Conservation (phyloP, 2,113 vertebrate species). For the Abramis brama region DNA sequence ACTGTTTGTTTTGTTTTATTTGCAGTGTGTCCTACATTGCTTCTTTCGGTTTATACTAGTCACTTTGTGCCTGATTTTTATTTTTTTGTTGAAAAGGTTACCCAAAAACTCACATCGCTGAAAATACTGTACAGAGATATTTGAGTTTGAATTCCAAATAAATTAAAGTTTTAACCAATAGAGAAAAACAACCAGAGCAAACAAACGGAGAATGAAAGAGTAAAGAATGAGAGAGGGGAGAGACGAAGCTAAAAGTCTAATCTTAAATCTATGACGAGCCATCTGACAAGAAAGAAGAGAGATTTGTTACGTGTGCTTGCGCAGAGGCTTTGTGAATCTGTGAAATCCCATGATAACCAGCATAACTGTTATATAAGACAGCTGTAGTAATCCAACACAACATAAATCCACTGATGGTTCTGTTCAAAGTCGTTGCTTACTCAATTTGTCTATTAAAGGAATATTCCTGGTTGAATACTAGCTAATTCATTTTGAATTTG, state of each 20-base stretch:
- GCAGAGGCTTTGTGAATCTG: not conserved
- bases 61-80: conserved; percentile 31
- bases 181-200: conserved; percentile 40
- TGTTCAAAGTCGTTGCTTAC: not conserved
- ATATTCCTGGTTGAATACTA: not conserved
- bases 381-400: not conserved
- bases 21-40: not conserved
- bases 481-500: not conserved
- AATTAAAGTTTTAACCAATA: conserved; percentile 47
- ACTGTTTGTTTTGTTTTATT: not conserved
- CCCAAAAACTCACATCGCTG: conserved; percentile 39
- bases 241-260: conserved; percentile 24
- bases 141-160: conserved; percentile 49
- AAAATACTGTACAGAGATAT: conserved; percentile 56
- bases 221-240: conserved; percentile 54
- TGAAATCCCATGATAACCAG: not conserved
- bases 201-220: conserved; percentile 31
- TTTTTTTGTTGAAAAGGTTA: conserved; percentile 17
- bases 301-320: not conserved
- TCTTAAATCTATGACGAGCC: conserved; percentile 6
- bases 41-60: conserved; percentile 16
- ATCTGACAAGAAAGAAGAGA: not conserved
- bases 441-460: not conserved
- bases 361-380: conserved; percentile 20
- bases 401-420: not conserved